Base-by-base conservation (phyloP, 1,140 invertebrate genomes). In the Drosophila repleta region DNA sequence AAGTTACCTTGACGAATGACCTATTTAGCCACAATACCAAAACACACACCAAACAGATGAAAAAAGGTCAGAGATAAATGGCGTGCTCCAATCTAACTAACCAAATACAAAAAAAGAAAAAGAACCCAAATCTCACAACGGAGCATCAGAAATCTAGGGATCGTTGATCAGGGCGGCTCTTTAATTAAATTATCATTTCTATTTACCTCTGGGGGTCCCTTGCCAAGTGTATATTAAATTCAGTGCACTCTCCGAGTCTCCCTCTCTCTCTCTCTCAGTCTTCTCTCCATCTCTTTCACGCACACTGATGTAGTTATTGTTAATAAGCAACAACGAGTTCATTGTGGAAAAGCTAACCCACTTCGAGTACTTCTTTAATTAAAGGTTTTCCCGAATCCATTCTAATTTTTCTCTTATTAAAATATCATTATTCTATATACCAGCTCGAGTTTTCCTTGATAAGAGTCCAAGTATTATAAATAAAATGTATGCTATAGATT, bases 1-100 rank as follows among this genome's bases (percentile, higher is more conserved):
- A 89, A 89, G 84, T 90, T 89, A 90, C 84, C 84, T 90, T 89
- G 84, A 89, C 84, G 84, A 89, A 84, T 90, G 84, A 89, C 84
- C 84, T 64, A 89, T 89, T 85, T 89, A 89, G 81, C 74, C 80
- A 89, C 74, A 77, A 73, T 67, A 78, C 84, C 80, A 77, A 77
- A 85, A 76, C 74, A 76, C 58, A 66, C 39, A 41, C 8, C 8
- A 49, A 48, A 43, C 10, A 53, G 18, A 43, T 41, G 17, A 13
- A 75, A 87, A 87, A 79, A 67, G 82, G 83, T 82, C 83, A 88
- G 67, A 88, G 79, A 88, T 81, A 88, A 87, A 85, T 72, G 52
- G 62, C 32, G 43, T 66, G 53, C 52, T 45, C 32, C 46, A 18
- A 69, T 56, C 61, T 29, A n/a, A 41, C 60, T 65, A 64, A 57